Conservation (phyloP, 1,140 invertebrate species). For the Drosophila sturtevanti region DNA sequence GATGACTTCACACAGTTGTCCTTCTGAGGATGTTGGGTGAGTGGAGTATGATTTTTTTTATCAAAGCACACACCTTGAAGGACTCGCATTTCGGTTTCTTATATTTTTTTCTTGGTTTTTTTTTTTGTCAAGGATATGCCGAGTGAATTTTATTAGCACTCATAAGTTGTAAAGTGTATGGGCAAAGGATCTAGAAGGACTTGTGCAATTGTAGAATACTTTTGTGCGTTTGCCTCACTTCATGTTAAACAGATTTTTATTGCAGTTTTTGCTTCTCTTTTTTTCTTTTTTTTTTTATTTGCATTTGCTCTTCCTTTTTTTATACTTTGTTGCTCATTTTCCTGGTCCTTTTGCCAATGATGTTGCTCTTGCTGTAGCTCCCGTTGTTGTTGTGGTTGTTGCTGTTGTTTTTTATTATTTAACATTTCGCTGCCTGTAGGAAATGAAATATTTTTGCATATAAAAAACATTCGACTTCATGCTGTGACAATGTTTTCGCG, state of each 20-base stretch:
- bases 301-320: constrained; percentile 40
- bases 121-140: constrained; percentile 58
- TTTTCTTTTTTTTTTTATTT: constrained; percentile 46
- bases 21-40: neutral
- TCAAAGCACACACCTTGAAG: constrained; percentile 67
- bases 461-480: constrained; percentile 75
- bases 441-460: constrained; percentile 81
- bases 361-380: neutral
- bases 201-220: constrained; percentile 46
- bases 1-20: constrained; percentile 12
- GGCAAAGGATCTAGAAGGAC: constrained; percentile 30
- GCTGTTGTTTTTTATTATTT: constrained; percentile 62
- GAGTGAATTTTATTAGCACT: constrained; percentile 77
- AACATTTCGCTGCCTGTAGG: constrained; percentile 72
- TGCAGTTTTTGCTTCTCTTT: constrained; percentile 52
- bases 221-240: constrained; percentile 58
- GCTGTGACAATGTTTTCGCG: constrained; percentile 75
- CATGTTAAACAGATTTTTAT: constrained; percentile 80
- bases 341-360: constrained; percentile 21
- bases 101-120: constrained; percentile 6
- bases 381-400: constrained; percentile 9
- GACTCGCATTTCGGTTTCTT: constrained; percentile 41
- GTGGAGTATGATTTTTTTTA: constrained; percentile 20
- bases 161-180: constrained; percentile 79
- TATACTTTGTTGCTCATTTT: constrained; percentile 68